These are phyloP conservation scores for Pogoniulus pusillus DNA, from an alignment of 2,797 vertebrate genomes.

Conservation along the genomic window DNA sequence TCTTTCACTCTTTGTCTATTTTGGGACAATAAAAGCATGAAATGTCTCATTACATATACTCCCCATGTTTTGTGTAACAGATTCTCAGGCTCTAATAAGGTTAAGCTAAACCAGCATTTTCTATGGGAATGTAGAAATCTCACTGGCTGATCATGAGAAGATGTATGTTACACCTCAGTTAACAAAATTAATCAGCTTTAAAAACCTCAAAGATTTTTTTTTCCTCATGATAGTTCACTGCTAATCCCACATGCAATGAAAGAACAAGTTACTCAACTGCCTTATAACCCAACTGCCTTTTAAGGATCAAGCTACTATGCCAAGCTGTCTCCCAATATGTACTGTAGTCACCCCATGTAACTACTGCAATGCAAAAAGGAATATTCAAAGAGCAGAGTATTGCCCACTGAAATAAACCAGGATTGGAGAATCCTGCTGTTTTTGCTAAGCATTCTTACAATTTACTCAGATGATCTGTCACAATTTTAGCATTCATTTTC, in stretches of 20 bases:
- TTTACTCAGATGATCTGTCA: background rate
- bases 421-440: background rate
- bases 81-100: background rate
- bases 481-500: background rate
- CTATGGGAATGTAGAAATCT: background rate
- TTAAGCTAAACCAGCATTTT: background rate
- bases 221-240: background rate
- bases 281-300: background rate
- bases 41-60: background rate
- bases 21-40: slow-evolving; percentile 2
- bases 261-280: background rate
- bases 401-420: background rate
- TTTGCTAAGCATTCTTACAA: background rate
- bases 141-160: background rate
- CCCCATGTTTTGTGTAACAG: background rate
- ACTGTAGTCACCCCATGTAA: background rate
- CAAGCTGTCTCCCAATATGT: background rate
- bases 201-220: background rate
- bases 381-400: background rate
- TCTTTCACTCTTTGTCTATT: background rate
- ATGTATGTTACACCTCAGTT: background rate
- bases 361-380: background rate
- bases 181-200: slow-evolving; percentile 4
- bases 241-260: slow-evolving; percentile 3
- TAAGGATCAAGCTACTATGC: background rate